Evolutionary conservation across 2,888 invertebrate genomes (phyloP).

Genomic region (Drosophila melanocephala): DNA sequence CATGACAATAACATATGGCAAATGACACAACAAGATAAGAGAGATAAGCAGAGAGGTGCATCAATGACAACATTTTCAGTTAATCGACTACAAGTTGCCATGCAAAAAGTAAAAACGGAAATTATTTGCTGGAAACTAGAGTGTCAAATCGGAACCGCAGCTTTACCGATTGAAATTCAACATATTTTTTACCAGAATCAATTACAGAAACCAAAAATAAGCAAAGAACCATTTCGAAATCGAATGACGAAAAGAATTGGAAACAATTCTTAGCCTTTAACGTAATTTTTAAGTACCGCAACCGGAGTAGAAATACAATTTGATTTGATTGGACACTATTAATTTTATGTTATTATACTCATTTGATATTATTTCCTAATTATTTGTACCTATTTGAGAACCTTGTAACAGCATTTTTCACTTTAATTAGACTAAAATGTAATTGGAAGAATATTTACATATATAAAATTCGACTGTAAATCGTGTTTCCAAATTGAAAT

Average conservation of each 20-base stretch:
- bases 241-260: neutral
- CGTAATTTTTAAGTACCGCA: neutral
- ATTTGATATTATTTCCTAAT: neutral
- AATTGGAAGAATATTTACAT: neutral
- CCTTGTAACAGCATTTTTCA: neutral
- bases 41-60: conserved; percentile 34
- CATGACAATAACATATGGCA: conserved; percentile 47
- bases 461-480: neutral
- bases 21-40: neutral
- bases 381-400: neutral
- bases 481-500: neutral
- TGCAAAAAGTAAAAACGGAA: neutral
- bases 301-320: neutral
- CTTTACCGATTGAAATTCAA: neutral
- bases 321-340: neutral
- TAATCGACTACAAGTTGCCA: conserved; percentile 18
- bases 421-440: neutral
- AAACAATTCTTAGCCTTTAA: neutral
- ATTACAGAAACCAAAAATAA: neutral
- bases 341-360: neutral
- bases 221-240: neutral
- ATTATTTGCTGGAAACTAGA: neutral
- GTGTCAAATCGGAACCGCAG: neutral
- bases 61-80: neutral
- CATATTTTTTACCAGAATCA: neutral